Base-by-base conservation (phyloP, 2,113 vertebrate genomes). In the Heliornis fulica region DNA sequence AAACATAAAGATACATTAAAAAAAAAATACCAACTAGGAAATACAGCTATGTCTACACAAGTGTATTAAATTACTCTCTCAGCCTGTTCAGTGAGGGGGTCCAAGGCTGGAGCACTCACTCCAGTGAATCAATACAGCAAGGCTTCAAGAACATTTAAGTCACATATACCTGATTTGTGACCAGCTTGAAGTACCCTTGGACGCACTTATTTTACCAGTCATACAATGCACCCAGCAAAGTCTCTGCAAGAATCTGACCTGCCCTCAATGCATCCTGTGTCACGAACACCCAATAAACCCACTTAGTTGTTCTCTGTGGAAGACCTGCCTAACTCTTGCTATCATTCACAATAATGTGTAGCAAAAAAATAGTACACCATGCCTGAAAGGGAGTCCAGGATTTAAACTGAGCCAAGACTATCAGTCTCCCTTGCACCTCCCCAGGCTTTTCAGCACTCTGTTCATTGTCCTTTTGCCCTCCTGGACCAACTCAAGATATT, bases 131-230 rank as follows among this genome's bases (percentile, higher is more conserved):
- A 68, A 87, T 93, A 94, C 69, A 87, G 70, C 81, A 68, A 83
- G 66, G 34, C n/a, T 89, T 69, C 74, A 51, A 60, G 40, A 91
- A 45, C 61, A 57, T 75, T 90, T 83, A 92, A 90, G 74, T 79
- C 78, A 83, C 57, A 87, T 93, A 64, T 57, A 91, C 51, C n/a
- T 91, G 78, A 96, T 93, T 94, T 91, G 63, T 96, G 61, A 79
- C 14, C 48, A 85, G 36, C 57, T 60, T 64, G 78, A 74, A 77
- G 50, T 81, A 63, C 50, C 11, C 68, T 89, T 38, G 25, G 57
- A 56, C 61, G 64, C 28, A 48, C 48, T 82, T 93, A 91, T 75
- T 95, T 94, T 79, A 60, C 48, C 43, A 40, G 61, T 36, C 0
- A 0, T 54, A 23, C 75, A 81, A 94, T 59, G 59, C 11, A 90